phyloP scores from a whole-genome alignment of 2,797 vertebrate species.

The Pangasius krempfi region DNA sequence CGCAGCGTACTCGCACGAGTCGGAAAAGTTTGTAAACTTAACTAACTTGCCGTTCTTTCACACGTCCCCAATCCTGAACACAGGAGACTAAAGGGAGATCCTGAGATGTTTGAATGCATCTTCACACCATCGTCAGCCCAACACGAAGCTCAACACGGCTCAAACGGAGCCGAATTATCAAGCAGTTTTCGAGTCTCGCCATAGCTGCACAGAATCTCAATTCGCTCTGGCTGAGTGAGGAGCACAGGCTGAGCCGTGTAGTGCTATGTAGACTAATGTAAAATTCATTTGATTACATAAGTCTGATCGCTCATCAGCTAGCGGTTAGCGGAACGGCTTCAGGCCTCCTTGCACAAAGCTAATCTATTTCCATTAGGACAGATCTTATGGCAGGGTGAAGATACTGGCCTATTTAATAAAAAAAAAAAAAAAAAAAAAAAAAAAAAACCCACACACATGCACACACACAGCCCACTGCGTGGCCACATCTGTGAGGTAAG shows the following conservation, averaged over 20 bases:
- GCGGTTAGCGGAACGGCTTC: constrained; percentile 39
- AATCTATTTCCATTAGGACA: constrained; percentile 51
- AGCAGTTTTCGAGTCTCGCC: background rate
- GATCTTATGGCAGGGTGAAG: constrained; percentile 55
- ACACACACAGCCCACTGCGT: background rate
- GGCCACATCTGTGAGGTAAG: constrained; percentile 38
- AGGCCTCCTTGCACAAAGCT: constrained; percentile 51
- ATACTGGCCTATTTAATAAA: constrained; percentile 59
- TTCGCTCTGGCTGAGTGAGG: constrained; percentile 44
- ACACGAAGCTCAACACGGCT: background rate
- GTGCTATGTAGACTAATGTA: constrained; percentile 45
- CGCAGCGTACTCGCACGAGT: constrained; percentile 1
- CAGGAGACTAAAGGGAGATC: constrained; percentile 27
- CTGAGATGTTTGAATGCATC: constrained; percentile 45
- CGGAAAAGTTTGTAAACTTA: constrained; percentile 3
- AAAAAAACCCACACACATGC: background rate
- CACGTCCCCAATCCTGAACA: background rate
- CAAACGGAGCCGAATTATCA: background rate
- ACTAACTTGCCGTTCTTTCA: background rate
- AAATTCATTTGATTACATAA: constrained; percentile 55
- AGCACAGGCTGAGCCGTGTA: constrained; percentile 34
- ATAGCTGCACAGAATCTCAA: constrained; percentile 39
- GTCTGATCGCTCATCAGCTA: constrained; percentile 52
- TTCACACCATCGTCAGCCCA: constrained; percentile 32
- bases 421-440: background rate